A percentile compares a stretch with the other conserved stretches of the same genome.
Evolutionary conservation across 2,113 vertebrate species (phyloP).

Genomic region (Dunckerocampus dactyliophorus): DNA sequence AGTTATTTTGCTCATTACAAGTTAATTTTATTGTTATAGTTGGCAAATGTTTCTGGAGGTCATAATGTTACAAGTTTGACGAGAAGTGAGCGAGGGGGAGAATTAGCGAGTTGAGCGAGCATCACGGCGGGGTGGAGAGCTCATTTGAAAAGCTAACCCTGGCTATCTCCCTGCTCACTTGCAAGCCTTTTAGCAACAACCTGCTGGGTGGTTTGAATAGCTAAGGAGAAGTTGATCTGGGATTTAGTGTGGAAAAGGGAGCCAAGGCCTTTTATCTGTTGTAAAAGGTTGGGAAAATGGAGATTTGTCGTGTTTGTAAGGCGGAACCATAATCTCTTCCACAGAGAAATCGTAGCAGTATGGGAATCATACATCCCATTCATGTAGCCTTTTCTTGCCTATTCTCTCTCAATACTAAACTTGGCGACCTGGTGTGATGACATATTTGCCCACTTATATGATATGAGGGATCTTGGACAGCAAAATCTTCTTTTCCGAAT

Average conservation of each 20-base stretch:
- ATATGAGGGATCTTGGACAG: slow-evolving; percentile 11
- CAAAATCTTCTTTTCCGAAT: slow-evolving; percentile 18
- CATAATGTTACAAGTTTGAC: slow-evolving; percentile 75
- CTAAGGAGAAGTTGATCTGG: slow-evolving; percentile 58
- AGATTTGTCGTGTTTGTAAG: slow-evolving; percentile 66
- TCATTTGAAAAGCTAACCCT: slow-evolving; percentile 50
- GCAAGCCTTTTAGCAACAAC: slow-evolving; percentile 64
- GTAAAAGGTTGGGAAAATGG: slow-evolving; percentile 66
- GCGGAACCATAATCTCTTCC: slow-evolving; percentile 57
- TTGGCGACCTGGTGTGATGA: slow-evolving; percentile 27
- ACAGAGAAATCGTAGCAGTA: slow-evolving; percentile 46
- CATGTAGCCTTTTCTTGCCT: slow-evolving; percentile 36
- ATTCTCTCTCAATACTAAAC: slow-evolving; percentile 24
- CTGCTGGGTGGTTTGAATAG: slow-evolving; percentile 69
- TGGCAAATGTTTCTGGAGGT: slow-evolving; percentile 77
- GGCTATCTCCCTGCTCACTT: slow-evolving; percentile 56
- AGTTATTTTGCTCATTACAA: slow-evolving; percentile 83
- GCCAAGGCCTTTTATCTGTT: slow-evolving; percentile 61
- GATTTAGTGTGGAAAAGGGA: slow-evolving; percentile 63
- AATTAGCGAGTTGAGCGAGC: slow-evolving; percentile 49
- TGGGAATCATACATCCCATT: slow-evolving; percentile 42
- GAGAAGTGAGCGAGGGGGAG: slow-evolving; percentile 57
- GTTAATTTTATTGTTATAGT: slow-evolving; percentile 82
- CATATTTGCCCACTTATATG: slow-evolving; percentile 23
- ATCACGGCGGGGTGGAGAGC: slow-evolving; percentile 36